Base-by-base conservation (phyloP, 2,888 invertebrate genomes). In the Philopedon plagiatum region DNA sequence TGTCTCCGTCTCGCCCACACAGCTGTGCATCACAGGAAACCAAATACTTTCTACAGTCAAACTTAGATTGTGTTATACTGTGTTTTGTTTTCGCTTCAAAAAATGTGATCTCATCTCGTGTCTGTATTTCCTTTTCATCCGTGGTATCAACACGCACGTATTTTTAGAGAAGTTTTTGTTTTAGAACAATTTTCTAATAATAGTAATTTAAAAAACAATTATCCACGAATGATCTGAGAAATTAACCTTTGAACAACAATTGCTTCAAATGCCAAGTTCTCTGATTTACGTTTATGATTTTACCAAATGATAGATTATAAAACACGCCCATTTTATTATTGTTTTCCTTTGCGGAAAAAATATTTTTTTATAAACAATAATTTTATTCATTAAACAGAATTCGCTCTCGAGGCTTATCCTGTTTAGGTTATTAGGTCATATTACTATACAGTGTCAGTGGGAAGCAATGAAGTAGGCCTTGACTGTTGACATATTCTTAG, bases 311-410 rank as follows among this genome's bases (percentile, higher is more conserved):
- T 56, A 56, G 9, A 19, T 26, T 54, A 65, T 29, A 49, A 21
- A 46, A 65, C 65, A 56, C 65, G 37, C 56, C 65, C 65, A 21
- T 29, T 18, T 39, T 56, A 56, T 23, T 41, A 65, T 65, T 56
- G 65, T 64, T 65, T 44, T 56, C 29, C 18, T 56, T 19, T 46
- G 26, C 44, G 26, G 37, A 61, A 46, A 63, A 34, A 56, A 18
- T 9, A 9, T 44, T 44, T 19, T 44, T 19, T 15, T 44, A 18
- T 26, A n/a, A 49, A 49, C 49, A 49, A 23, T 39, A 11, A 39
- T 39, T 18, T 57, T 57, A 57, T 57, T 57, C 19, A 57, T 13
- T 13, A 23, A 21, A 15, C 21, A 37, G 21, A n/a, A 21, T 21
- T 37, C 13, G 21, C 34, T 32, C 13, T 39, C 39, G 23, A 56